Evolutionary conservation across 2,888 invertebrate species (phyloP).

Genomic region (Mystacides longicornis): DNA sequence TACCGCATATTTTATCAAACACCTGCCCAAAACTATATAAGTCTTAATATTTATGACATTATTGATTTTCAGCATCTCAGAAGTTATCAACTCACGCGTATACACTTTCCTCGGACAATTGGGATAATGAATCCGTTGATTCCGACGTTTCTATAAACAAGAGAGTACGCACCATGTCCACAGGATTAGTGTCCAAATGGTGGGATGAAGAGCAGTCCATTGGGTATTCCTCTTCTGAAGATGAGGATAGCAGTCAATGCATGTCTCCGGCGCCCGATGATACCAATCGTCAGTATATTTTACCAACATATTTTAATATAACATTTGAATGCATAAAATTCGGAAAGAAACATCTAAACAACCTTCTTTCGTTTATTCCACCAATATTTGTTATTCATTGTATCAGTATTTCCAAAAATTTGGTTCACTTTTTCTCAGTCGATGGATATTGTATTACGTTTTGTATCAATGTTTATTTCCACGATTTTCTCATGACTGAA

Average conservation of each 20-base stretch:
- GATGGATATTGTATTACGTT: too few relatives aligned
- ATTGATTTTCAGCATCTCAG: slow-evolving; percentile 19
- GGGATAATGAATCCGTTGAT: slow-evolving; percentile 24
- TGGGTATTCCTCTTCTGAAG: slow-evolving; percentile 53
- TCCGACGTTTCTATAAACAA: slow-evolving; percentile 39
- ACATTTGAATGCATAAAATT: too few relatives aligned
- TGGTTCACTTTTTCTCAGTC: too few relatives aligned
- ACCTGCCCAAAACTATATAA: background rate
- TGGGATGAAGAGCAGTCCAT: slow-evolving; percentile 44
- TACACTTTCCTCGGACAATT: slow-evolving; percentile 29
- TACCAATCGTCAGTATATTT: slow-evolving; percentile 58
- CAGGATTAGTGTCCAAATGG: slow-evolving; percentile 38
- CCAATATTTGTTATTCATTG: too few relatives aligned
- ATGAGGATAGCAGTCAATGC: slow-evolving; percentile 50
- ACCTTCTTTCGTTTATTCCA: too few relatives aligned
- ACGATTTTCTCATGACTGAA: too few relatives aligned
- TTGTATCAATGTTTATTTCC: too few relatives aligned
- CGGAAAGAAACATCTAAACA: too few relatives aligned
- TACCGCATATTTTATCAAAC: too few relatives aligned
- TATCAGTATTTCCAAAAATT: too few relatives aligned
- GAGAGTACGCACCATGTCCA: slow-evolving; percentile 40
- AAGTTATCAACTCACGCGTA: slow-evolving; percentile 35
- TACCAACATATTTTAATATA: too few relatives aligned
- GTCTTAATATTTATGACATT: background rate
- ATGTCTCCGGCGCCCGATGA: slow-evolving; percentile 70